phyloP scores from a whole-genome alignment of 2,888 invertebrate species.

The Cephus sareptanus region DNA sequence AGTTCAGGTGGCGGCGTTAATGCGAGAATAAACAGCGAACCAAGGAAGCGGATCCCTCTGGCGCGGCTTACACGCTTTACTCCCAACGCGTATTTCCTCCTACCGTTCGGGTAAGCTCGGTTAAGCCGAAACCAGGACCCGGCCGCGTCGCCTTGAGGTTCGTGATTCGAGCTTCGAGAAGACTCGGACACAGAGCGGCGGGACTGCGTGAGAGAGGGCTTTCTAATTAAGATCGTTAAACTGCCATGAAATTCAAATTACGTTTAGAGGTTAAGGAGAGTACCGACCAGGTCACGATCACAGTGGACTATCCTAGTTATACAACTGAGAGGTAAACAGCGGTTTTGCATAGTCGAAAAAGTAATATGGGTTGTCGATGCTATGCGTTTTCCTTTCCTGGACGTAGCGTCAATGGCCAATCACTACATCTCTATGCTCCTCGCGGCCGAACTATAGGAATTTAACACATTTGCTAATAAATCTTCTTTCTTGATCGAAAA shows the following conservation, averaged over 20 bases:
- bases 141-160: conserved; percentile 37
- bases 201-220: conserved; percentile 32
- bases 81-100: conserved; percentile 18
- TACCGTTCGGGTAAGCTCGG: conserved; percentile 43
- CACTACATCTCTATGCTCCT: no score
- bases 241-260: conserved; percentile 64
- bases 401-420: no score
- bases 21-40: conserved; percentile 59
- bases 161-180: conserved; percentile 45
- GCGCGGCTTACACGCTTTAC: conserved; percentile 45
- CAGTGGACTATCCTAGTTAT: no score
- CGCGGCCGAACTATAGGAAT: no score
- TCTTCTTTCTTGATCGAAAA: no score
- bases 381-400: no score
- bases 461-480: no score
- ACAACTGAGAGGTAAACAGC: no score
- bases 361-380: no score
- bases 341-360: no score
- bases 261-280: conserved; percentile 37
- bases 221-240: conserved; percentile 65
- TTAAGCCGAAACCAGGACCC: conserved; percentile 36
- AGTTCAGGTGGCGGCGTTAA: conserved; percentile 53
- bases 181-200: conserved; percentile 37
- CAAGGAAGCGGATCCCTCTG: conserved; percentile 38
- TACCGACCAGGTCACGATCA: no score